Base-by-base conservation (phyloP, 1,140 invertebrate species). In the Palaemon carinicauda region DNA sequence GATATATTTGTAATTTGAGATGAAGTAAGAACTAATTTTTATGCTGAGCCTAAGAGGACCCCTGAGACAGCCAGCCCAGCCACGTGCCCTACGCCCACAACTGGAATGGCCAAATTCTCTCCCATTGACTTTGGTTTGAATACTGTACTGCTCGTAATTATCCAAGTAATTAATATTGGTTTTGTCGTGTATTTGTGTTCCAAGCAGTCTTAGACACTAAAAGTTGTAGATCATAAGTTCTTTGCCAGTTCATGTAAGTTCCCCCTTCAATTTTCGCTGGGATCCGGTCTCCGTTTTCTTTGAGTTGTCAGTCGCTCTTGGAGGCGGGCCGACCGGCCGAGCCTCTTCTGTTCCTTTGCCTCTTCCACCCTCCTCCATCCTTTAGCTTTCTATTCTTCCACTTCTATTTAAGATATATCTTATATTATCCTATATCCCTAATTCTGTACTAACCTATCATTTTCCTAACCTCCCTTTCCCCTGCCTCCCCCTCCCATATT, bases 21-120 rank as follows among this genome's bases (percentile, higher is more conserved):
- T 54, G 41, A 77, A 41, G 54, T 65, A 65, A 56, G 53, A 80
- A 56, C 31, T 65, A 56, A 65, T 65, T 80, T n/a, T 41, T 60
- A 65, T 41, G 54, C 78, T 65, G 53, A 79, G 53, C 51, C 53
- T 33, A 79, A 29, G 77, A 79, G 77, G 21, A 56, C 54, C 78
- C 41, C 21, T 33, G 53, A 41, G 53, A 41, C 54, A 79, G 78
- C 78, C 31, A 29, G 53, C 78, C 54, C 78, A 65, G 33, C 17
- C 81, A 41, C 69, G 69, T 54, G 52, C 78, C 51, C 53, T 80
- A 56, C 78, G 51, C 53, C 78, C 78, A 53, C 78, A 53, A 88
- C 90, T 90, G 89, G 89, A 90, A 90, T 90, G 90, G 90, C 90
- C 90, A 90, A 90, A 90, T 88, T 90, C 89, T 90, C 88, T 87